These are phyloP conservation scores for Nebria ingens DNA, from an alignment of 1,140 invertebrate genomes.

Conservation along the genomic window DNA sequence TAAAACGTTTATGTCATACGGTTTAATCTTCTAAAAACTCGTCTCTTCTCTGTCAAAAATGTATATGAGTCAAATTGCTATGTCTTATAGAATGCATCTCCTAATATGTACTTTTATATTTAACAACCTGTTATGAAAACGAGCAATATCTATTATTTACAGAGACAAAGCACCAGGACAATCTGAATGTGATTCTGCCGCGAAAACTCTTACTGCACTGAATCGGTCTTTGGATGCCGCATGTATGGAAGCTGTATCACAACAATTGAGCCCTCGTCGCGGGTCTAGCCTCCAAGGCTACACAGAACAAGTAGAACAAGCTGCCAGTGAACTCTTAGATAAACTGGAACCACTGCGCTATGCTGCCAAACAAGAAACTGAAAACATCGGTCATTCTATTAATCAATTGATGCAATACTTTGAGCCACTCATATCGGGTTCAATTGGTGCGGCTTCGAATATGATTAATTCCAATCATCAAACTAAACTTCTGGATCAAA, in stretches of 20 bases:
- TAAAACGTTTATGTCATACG: no score
- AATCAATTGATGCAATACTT: constrained; percentile 73
- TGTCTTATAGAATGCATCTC: no score
- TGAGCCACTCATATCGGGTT: constrained; percentile 71
- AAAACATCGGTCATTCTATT: constrained; percentile 84
- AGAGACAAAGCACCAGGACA: constrained; percentile 93
- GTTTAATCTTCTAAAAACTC: no score
- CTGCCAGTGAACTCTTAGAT: constrained; percentile 64
- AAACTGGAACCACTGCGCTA: constrained; percentile 69
- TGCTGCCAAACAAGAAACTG: constrained; percentile 83
- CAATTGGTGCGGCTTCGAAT: constrained; percentile 81
- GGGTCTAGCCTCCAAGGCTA: constrained; percentile 67
- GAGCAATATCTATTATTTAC: constrained; percentile 18
- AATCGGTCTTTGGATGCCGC: constrained; percentile 79
- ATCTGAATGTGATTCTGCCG: constrained; percentile 79
- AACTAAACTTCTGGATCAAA: constrained; percentile 73
- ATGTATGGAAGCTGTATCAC: constrained; percentile 75
- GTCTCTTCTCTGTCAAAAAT: no score
- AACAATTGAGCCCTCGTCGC: constrained; percentile 59
- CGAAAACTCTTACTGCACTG: constrained; percentile 64
- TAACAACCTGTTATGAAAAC: no score
- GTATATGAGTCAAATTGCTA: no score
- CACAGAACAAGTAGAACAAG: constrained; percentile 34
- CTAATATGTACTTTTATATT: no score
- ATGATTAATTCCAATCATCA: constrained; percentile 85